phyloP scores from a whole-genome alignment of 2,797 vertebrate genomes.

The Arnoldichthys spilopterus region DNA sequence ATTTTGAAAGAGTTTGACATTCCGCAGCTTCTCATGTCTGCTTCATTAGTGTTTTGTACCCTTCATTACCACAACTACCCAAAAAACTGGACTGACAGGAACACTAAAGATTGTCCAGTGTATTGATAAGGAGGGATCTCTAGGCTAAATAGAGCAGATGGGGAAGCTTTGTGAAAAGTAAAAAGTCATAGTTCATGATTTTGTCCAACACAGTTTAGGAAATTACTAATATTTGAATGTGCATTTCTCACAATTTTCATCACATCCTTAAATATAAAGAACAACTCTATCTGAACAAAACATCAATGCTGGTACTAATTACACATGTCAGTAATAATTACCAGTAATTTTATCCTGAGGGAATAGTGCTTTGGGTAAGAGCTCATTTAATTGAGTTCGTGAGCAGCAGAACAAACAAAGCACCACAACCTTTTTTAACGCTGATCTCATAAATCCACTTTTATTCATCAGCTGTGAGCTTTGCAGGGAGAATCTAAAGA shows the following conservation, averaged over 20 bases:
- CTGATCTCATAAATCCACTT: not conserved
- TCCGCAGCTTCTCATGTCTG: not conserved
- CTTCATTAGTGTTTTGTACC: not conserved
- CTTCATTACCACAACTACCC: not conserved
- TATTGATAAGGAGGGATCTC: not conserved
- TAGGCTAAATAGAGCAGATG: not conserved
- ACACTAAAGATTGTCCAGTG: not conserved
- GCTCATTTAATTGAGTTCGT: conserved; percentile 2
- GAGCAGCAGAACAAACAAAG: conserved; percentile 9
- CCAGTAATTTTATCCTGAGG: conserved; percentile 1
- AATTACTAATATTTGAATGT: not conserved
- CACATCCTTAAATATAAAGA: not conserved
- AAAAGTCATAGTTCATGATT: not conserved
- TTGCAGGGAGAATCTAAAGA: not conserved
- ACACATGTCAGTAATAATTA: conserved; percentile 21
- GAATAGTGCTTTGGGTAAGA: not conserved
- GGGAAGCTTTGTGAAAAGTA: not conserved
- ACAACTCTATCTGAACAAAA: not conserved
- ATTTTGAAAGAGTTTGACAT: no score
- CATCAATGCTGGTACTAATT: conserved; percentile 7
- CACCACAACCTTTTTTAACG: not conserved
- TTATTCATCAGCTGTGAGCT: conserved; percentile 8
- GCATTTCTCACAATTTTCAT: not conserved
- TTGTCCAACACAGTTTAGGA: not conserved
- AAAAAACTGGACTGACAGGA: not conserved